These are phyloP conservation scores for Ophion costatus DNA, from an alignment of 2,888 invertebrate species.

Conservation along the genomic window DNA sequence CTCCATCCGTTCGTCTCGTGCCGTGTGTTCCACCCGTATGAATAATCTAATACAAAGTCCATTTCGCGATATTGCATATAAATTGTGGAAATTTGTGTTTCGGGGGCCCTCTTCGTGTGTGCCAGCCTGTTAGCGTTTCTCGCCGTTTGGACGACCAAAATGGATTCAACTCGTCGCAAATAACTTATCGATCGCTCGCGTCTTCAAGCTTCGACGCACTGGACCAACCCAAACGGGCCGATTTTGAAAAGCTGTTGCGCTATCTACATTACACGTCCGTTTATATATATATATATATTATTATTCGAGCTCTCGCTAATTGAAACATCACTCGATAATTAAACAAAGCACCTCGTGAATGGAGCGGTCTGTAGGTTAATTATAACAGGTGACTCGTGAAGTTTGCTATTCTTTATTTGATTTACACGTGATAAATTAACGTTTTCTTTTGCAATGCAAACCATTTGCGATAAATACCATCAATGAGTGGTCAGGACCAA, in stretches of 20 bases:
- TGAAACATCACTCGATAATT: too few relatives aligned
- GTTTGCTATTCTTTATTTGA: too few relatives aligned
- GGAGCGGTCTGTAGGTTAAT: too few relatives aligned
- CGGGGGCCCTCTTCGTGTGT: not conserved
- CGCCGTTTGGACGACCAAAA: not conserved
- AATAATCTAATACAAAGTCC: slow-evolving; percentile 38
- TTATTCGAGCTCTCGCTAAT: too few relatives aligned
- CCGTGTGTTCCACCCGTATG: not conserved
- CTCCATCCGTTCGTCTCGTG: not conserved
- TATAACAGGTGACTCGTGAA: too few relatives aligned
- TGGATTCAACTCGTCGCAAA: slow-evolving; percentile 9
- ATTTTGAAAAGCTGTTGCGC: not conserved
- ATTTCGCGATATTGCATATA: slow-evolving; percentile 34
- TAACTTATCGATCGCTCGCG: slow-evolving; percentile 25
- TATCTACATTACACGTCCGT: not conserved
- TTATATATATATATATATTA: too few relatives aligned
- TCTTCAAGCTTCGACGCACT: not conserved
- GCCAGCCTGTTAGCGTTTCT: not conserved
- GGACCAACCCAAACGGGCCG: not conserved
- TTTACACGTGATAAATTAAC: too few relatives aligned
- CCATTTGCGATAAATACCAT: too few relatives aligned
- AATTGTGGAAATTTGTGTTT: slow-evolving; percentile 19
- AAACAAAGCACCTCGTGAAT: too few relatives aligned
- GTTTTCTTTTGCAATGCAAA: too few relatives aligned
- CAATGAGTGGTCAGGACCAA: too few relatives aligned